Base-by-base conservation (phyloP, 2,888 invertebrate species). In the Ichneumoninae sp. region DNA sequence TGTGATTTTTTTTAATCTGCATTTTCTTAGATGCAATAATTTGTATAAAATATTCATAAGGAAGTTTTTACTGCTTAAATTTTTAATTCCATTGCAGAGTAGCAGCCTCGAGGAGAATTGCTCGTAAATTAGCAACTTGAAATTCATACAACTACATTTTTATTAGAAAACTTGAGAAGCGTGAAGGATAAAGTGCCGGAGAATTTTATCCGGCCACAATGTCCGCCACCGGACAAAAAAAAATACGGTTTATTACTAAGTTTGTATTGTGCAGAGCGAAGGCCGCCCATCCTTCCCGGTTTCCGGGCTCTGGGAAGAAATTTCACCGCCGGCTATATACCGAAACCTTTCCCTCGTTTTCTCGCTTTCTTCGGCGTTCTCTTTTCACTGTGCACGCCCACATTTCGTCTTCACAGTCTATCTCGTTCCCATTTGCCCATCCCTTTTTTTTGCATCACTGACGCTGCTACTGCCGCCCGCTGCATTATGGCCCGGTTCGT, bases 401-500 rank as follows among this genome's bases (percentile, higher is more conserved):
- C 50, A 52, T 54, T 44, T 60, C 10, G 30, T 75, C 50, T 71
- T 50, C 52, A 13, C 52, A 22, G 65, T 40, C 16, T 50, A 10
- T 65, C 70, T 70, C 63, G n/a, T 74, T 60, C 30, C 50, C 40
- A 77, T 73, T 78, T 60, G 19, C 47, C 22, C 10, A 10, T 7
- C 36, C 19, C 19, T 63, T 66, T 47, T 76, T 68, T 19, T 57
- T 22, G 10, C 40, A 16, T 33, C 50, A 65, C 52, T n/a, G 40
- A 60, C 26, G 33, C 26, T 63, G 47, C 52, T 44, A 10, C 60
- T 30, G 57, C 6, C 33, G 33, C 40, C 40, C 3, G 40, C 36
- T 13, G 50, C 33, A 36, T 33, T 10, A 13, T 10, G 4, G 63
- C 40, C 69, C 22, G 36, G 36, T 57, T 81, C 60, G 26, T 16